phyloP scores from a whole-genome alignment of 1,140 invertebrate genomes.

The Paramacrobiotus metropolitanus region DNA sequence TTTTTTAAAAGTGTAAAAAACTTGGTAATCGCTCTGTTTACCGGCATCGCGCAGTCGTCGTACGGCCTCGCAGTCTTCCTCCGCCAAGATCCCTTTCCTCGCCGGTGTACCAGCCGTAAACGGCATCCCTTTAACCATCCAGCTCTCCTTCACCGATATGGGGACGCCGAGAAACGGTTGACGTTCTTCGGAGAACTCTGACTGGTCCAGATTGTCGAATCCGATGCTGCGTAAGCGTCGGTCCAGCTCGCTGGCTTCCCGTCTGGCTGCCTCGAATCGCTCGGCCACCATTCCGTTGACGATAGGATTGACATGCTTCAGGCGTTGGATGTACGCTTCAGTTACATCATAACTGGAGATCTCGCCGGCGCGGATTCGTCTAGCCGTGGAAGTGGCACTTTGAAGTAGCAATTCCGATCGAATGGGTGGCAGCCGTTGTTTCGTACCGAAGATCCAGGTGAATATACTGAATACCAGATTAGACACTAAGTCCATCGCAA shows the following conservation, averaged over 20 bases:
- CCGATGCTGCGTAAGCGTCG: slow-evolving; percentile 38
- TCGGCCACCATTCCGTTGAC: slow-evolving; percentile 55
- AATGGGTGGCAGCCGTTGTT: neutral
- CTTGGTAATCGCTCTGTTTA: neutral
- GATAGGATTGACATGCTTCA: slow-evolving; percentile 48
- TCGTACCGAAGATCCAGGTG: neutral
- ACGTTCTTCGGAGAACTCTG: slow-evolving; percentile 11
- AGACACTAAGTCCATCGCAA: neutral
- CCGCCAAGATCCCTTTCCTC: neutral
- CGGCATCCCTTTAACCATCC: slow-evolving; percentile 33
- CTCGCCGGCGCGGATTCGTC: slow-evolving; percentile 41
- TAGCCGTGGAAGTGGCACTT: slow-evolving; percentile 41
- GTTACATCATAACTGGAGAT: slow-evolving; percentile 47
- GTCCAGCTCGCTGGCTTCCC: slow-evolving; percentile 46
- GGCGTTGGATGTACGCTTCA: slow-evolving; percentile 49
- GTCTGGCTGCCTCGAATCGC: slow-evolving; percentile 44
- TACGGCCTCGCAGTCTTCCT: neutral
- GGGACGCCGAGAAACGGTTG: slow-evolving; percentile 34
- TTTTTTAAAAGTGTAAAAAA: too few species aligned
- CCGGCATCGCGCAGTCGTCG: neutral
- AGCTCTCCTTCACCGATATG: slow-evolving; percentile 56
- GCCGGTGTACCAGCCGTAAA: neutral
- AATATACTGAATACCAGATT: neutral
- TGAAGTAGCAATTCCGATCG: slow-evolving; percentile 34
- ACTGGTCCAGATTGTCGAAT: slow-evolving; percentile 29